These are phyloP conservation scores for Athene cunicularia DNA, from an alignment of 2,113 vertebrate species.

Conservation along the genomic window DNA sequence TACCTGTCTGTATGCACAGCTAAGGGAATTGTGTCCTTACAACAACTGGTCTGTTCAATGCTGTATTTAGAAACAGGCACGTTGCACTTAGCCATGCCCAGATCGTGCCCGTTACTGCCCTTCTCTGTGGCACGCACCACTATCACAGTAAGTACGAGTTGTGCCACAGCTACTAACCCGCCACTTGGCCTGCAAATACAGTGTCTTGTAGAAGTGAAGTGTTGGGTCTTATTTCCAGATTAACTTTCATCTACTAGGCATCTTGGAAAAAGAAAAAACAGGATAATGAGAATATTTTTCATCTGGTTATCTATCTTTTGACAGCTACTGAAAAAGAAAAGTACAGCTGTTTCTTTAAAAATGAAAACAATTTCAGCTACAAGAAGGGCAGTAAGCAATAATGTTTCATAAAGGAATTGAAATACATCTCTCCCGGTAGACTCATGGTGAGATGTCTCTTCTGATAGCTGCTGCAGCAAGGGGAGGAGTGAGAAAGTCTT, in stretches of 20 bases:
- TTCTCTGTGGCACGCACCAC: rapidly evolving
- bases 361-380: neutral
- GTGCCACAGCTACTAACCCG: neutral
- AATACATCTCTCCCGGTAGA: neutral
- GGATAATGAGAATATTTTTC: neutral
- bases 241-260: neutral
- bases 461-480: neutral
- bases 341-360: neutral
- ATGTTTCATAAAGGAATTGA: neutral
- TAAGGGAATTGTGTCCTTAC: neutral
- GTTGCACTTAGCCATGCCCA: neutral
- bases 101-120: neutral
- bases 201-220: neutral
- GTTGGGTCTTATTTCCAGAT: neutral
- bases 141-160: rapidly evolving
- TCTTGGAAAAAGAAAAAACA: neutral
- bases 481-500: neutral
- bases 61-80: neutral
- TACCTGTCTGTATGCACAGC: neutral
- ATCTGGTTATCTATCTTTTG: neutral
- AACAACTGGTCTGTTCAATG: neutral
- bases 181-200: rapidly evolving
- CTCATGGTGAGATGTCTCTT: neutral
- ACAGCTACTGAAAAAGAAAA: neutral
- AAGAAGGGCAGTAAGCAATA: neutral